phyloP scores from a whole-genome alignment of 2,888 invertebrate species.

The Macaria notata region DNA sequence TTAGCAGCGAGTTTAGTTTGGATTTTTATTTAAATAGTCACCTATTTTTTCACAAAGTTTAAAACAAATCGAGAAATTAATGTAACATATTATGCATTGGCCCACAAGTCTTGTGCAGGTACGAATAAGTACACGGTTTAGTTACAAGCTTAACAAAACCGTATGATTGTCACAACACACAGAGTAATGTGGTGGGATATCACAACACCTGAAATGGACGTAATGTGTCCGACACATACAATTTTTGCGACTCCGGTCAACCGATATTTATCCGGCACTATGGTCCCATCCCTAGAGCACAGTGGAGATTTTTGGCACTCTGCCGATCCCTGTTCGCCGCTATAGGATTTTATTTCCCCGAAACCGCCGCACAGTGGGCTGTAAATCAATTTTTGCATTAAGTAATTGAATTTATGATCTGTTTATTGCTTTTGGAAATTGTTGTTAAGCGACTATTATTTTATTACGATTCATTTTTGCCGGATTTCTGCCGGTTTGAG shows the following conservation, averaged over 20 bases:
- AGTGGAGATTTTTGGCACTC: slow-evolving; percentile 63
- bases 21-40: no score
- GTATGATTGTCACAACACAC: no score
- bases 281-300: slow-evolving; percentile 46
- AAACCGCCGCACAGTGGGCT: slow-evolving; percentile 45
- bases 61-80: no score
- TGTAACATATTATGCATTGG: no score
- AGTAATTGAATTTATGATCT: slow-evolving; percentile 77
- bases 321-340: slow-evolving; percentile 57
- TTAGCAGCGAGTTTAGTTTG: no score
- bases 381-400: slow-evolving; percentile 79
- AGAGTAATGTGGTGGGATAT: no score
- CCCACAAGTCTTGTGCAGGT: no score
- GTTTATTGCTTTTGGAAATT: slow-evolving; percentile 75
- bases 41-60: no score
- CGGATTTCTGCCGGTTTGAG: slow-evolving; percentile 26
- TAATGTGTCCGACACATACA: not conserved
- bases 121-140: no score
- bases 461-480: slow-evolving; percentile 42
- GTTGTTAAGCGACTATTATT: slow-evolving; percentile 68
- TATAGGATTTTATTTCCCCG: slow-evolving; percentile 67
- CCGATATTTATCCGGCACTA: not conserved
- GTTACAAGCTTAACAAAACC: no score
- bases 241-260: no score
- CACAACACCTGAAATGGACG: no score